Base-by-base conservation (phyloP, 2,888 invertebrate species). In the Actias luna region DNA sequence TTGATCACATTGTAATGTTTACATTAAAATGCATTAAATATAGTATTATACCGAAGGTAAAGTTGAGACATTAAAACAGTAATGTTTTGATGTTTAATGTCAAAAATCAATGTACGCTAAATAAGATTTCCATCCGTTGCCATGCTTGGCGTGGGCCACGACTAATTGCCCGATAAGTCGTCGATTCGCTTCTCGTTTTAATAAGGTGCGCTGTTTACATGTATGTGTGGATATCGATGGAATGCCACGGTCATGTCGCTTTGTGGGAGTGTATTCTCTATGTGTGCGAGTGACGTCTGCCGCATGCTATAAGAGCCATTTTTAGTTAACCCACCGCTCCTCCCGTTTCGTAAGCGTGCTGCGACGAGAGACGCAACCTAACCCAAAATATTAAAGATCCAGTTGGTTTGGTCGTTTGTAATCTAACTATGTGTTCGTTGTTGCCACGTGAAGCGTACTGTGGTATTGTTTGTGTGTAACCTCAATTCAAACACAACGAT, bases 121-220 rank as follows among this genome's bases (percentile, higher is more conserved):
- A 83, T 79, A 81, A 70, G 76, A 80, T 75, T 80, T 71, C 67
- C 70, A 63, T 68, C 75, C 88, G 82, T 73, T 72, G 78, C 75
- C 84, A 79, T 79, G 83, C 85, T 86, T 86, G 88, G 87, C 84
- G 87, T 84, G 84, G 82, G 84, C 84, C 84, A 85, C 89, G 87
- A 91, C 91, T 92, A 92, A 92, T 92, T 92, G 92, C 87, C 89
- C 92, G 92, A 92, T 92, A 92, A 92, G 89, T 91, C 91, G 92
- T 89, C 91, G 90, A 92, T 92, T 91, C 89, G 89, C 89, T 89
- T 91, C 92, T 92, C 92, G 91, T 92, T 92, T 92, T 92, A 92
- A 92, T 92, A 92, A 92, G 92, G 92, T 90, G 86, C 87, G 87
- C 87, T 83, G 87, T 86, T 79, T 80, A 82, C 81, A 81, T 89